Evolutionary conservation across 2,888 invertebrate species (phyloP).

Genomic region (Steinernema scapterisci): DNA sequence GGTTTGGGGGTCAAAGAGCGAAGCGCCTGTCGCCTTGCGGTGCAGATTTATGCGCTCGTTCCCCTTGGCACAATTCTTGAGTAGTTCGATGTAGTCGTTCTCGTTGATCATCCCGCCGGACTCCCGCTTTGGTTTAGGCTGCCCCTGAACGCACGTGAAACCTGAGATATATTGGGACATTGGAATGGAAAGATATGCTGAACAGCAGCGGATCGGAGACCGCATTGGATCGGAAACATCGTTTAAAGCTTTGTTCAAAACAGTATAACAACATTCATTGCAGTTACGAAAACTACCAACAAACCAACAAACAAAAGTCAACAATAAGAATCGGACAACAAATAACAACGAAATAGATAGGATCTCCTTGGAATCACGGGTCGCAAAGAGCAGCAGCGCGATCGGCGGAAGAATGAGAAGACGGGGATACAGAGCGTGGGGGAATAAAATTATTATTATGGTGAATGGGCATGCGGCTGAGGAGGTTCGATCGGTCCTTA

Average conservation of each 20-base stretch:
- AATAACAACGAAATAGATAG: slow-evolving; percentile 32
- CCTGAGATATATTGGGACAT: background rate
- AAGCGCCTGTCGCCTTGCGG: slow-evolving; percentile 41
- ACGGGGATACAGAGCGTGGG: background rate
- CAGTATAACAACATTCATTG: slow-evolving; percentile 29
- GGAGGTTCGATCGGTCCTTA: background rate
- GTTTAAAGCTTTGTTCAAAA: background rate
- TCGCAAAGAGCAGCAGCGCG: background rate
- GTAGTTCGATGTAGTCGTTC: slow-evolving; percentile 59
- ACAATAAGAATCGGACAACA: slow-evolving; percentile 30
- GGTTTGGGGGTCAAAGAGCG: background rate
- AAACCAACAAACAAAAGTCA: slow-evolving; percentile 33
- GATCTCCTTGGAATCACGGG: background rate
- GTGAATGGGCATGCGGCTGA: slow-evolving; percentile 30
- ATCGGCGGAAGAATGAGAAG: no score
- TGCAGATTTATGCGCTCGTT: slow-evolving; percentile 54
- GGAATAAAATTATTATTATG: slow-evolving; percentile 30
- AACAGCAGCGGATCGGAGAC: background rate
- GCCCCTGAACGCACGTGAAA: slow-evolving; percentile 16
- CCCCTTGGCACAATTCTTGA: slow-evolving; percentile 65
- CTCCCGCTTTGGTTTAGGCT: no score
- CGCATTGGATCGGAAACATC: background rate
- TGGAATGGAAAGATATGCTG: background rate
- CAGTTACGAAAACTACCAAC: slow-evolving; percentile 31
- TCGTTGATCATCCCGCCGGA: slow-evolving; percentile 52